Evolutionary conservation across 2,888 invertebrate genomes (phyloP).

Genomic region (Idaea straminata): DNA sequence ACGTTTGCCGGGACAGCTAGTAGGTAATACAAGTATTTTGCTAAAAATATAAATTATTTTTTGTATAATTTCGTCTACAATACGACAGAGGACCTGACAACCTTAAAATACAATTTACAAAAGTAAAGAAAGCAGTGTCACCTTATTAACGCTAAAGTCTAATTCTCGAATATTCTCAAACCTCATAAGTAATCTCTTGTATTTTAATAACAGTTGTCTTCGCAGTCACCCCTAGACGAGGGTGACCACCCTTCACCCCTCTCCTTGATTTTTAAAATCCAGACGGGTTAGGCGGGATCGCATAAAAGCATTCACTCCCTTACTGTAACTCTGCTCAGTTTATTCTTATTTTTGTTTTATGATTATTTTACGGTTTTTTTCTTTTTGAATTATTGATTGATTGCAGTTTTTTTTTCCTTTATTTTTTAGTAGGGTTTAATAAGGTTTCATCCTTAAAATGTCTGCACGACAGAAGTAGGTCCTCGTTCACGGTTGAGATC

Average conservation of each 20-base stretch:
- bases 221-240: slow-evolving; percentile 45
- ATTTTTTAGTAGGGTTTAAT: not conserved
- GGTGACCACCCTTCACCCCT: slow-evolving; percentile 42
- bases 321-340: slow-evolving; percentile 34
- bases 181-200: slow-evolving; percentile 62
- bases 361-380: not conserved
- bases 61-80: not conserved
- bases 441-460: too few species aligned
- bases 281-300: slow-evolving; percentile 63
- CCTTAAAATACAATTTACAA: slow-evolving; percentile 6
- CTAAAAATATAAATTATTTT: not conserved
- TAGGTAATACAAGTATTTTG: not conserved
- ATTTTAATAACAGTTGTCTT: slow-evolving; percentile 75
- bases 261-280: slow-evolving; percentile 71
- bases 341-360: slow-evolving; percentile 31
- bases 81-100: not conserved
- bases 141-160: slow-evolving; percentile 27
- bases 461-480: too few species aligned
- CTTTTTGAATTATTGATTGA: not conserved
- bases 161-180: slow-evolving; percentile 49
- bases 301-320: slow-evolving; percentile 39
- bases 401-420: not conserved
- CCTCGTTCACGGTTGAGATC: too few species aligned
- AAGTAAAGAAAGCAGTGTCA: slow-evolving; percentile 11
- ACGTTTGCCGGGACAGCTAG: too few species aligned